Evolutionary conservation across 1,140 invertebrate species (phyloP).

Genomic region (Microplitis mediator): DNA sequence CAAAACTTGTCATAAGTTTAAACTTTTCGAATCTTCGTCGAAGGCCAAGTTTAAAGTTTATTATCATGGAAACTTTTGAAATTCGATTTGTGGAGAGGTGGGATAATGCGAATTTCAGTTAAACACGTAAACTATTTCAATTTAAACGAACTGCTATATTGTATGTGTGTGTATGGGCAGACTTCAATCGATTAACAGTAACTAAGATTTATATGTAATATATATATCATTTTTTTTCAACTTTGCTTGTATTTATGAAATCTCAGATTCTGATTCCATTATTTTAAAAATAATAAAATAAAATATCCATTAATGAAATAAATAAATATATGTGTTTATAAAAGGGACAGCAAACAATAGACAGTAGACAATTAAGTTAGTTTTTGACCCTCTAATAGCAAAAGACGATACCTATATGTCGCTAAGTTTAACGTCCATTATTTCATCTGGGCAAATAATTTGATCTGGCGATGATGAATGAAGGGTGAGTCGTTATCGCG

Average conservation of each 20-base stretch:
- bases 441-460: not conserved
- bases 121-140: slow-evolving; percentile 17
- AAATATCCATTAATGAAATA: too few relatives aligned
- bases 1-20: not conserved
- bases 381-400: too few relatives aligned
- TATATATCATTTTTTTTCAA: too few relatives aligned
- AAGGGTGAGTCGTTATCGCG: slow-evolving; percentile 39
- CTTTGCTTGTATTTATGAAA: too few relatives aligned
- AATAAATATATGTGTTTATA: too few relatives aligned
- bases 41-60: slow-evolving; percentile 2
- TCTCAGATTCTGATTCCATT: too few relatives aligned
- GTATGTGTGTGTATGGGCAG: not conserved
- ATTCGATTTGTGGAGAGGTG: not conserved
- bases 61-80: slow-evolving; percentile 6
- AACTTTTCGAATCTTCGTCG: not conserved
- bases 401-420: too few relatives aligned
- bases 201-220: too few relatives aligned
- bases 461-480: not conserved
- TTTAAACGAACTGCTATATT: not conserved
- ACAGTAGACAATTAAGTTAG: too few relatives aligned
- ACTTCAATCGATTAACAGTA: too few relatives aligned
- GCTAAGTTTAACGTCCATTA: not conserved
- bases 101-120: not conserved
- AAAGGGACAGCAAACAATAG: too few relatives aligned
- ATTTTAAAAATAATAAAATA: too few relatives aligned